Evolutionary conservation across 2,113 vertebrate species (phyloP).

Genomic region (Chloropsis hardwickii): DNA sequence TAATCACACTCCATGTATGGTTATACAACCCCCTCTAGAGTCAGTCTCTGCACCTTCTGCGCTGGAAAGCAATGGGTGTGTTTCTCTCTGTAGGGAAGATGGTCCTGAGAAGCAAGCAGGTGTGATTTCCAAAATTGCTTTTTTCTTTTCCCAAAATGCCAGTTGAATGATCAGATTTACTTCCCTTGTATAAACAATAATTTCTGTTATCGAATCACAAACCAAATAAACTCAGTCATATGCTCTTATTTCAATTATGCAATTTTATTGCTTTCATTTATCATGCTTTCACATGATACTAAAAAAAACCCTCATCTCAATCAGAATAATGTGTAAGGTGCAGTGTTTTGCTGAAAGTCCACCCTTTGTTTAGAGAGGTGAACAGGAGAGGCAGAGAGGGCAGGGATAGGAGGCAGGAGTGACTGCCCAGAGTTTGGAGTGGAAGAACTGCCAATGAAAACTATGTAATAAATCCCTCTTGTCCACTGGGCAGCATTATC

Average conservation of each 20-base stretch:
- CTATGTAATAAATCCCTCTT: not conserved
- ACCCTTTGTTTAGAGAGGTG: not conserved
- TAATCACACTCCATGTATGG: rapidly evolving
- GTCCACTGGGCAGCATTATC: not conserved
- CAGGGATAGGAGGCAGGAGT: not conserved
- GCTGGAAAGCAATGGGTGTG: not conserved
- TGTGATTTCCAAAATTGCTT: not conserved
- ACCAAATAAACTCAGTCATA: not conserved
- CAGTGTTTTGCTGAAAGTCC: not conserved
- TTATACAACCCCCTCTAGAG: not conserved
- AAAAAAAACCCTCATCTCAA: not conserved
- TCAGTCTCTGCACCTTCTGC: not conserved
- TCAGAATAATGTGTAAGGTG: rapidly evolving
- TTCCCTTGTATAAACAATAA: not conserved
- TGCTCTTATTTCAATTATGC: not conserved
- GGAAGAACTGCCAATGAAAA: not conserved
- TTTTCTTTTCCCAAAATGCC: not conserved
- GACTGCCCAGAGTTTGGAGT: not conserved
- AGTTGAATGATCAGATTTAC: not conserved
- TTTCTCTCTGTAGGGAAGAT: not conserved
- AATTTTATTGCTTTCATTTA: not conserved
- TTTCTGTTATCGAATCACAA: not conserved
- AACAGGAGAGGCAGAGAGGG: not conserved
- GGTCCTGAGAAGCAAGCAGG: not conserved
- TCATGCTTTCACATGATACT: too few species aligned